phyloP scores from a whole-genome alignment of 2,888 invertebrate species.

The Trimorus sp. region DNA sequence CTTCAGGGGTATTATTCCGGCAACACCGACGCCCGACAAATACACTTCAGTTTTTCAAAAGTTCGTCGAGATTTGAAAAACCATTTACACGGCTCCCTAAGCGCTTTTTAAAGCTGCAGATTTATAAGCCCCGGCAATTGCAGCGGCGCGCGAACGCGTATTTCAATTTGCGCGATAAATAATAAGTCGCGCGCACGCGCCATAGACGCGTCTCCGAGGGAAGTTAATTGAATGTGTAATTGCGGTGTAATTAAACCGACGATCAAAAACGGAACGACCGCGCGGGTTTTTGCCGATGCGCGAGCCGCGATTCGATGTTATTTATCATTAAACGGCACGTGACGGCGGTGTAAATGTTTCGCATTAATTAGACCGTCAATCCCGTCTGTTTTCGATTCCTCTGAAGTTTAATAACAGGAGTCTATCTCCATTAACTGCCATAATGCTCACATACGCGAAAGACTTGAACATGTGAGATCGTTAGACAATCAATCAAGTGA shows the following conservation, averaged over 20 bases:
- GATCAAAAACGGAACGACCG: neutral
- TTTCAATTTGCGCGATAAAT: neutral
- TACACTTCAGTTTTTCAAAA: constrained; percentile 25
- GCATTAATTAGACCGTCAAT: constrained; percentile 47
- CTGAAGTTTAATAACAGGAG: constrained; percentile 47
- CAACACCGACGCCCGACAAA: constrained; percentile 44
- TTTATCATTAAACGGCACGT: neutral
- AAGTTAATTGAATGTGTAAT: constrained; percentile 9
- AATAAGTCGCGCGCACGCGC: neutral
- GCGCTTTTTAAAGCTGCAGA: neutral
- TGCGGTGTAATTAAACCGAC: neutral
- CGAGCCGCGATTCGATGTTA: too few species aligned
- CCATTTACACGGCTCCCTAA: constrained; percentile 6
- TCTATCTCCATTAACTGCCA: constrained; percentile 50
- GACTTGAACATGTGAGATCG: constrained; percentile 47
- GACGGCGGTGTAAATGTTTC: constrained; percentile 9
- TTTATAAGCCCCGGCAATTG: neutral
- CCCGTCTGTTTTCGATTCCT: constrained; percentile 43
- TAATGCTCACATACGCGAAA: constrained; percentile 38
- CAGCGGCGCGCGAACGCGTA: neutral
- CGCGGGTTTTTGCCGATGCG: too few species aligned
- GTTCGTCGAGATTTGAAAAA: constrained; percentile 11
- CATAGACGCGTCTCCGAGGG: neutral
- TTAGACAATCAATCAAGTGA: constrained; percentile 53
- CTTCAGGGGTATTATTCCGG: constrained; percentile 39